phyloP scores from a whole-genome alignment of 2,113 vertebrate species.

The Columbina picui region DNA sequence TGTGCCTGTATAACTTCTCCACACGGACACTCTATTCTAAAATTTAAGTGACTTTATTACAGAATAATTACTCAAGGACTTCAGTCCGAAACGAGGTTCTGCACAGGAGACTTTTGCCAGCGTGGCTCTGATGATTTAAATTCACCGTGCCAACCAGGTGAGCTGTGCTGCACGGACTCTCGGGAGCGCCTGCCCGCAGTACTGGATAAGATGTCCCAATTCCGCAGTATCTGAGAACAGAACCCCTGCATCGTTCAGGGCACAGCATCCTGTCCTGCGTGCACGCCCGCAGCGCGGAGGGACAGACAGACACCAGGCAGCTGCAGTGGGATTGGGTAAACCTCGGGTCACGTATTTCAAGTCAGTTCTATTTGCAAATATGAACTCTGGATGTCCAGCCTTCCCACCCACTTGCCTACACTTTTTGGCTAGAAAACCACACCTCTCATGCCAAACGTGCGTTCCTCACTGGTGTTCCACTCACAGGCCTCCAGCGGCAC shows the following conservation, averaged over 20 bases:
- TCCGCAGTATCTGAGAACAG: conserved; percentile 13
- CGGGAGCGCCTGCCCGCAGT: background rate
- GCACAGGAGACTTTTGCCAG: conserved; percentile 9
- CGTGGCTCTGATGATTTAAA: conserved; percentile 41
- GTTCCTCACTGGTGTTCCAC: background rate
- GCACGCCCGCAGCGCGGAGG: background rate
- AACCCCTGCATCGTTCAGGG: background rate
- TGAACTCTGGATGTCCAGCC: background rate
- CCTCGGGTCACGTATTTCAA: background rate
- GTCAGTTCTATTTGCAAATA: background rate
- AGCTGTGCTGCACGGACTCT: conserved; percentile 19
- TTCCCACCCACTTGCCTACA: background rate
- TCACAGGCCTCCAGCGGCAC: background rate
- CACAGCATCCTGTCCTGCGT: background rate
- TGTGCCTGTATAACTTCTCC: conserved; percentile 51
- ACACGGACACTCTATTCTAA: conserved; percentile 38
- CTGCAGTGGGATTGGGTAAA: background rate
- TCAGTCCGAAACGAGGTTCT: conserved; percentile 18
- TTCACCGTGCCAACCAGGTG: conserved; percentile 30
- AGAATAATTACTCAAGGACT: conserved; percentile 62
- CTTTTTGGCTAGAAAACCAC: background rate
- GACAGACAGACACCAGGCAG: background rate
- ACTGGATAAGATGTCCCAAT: conserved; percentile 35
- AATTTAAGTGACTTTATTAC: conserved; percentile 67
- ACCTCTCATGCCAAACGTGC: background rate